A percentile compares a stretch with the other conserved stretches of the same genome.
phyloP scores from a whole-genome alignment of 2,797 vertebrate genomes.

The Pseudochirops corinnae region DNA sequence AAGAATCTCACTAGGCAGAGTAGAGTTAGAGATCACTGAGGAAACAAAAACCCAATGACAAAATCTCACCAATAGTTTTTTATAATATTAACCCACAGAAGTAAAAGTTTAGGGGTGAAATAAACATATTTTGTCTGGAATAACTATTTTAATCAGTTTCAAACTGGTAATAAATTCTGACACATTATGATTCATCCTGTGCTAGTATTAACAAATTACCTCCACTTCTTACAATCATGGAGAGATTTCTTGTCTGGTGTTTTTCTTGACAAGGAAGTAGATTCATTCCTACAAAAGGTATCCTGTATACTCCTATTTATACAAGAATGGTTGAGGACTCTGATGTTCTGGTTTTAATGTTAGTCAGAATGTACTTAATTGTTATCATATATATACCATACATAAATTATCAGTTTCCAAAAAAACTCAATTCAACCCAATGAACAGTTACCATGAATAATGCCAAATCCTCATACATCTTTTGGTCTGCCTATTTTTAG shows the following conservation, averaged over 20 bases:
- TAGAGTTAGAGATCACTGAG: not conserved
- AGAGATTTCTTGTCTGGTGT: not conserved
- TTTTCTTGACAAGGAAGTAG: conserved; percentile 6
- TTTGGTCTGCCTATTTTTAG: not conserved
- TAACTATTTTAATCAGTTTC: not conserved
- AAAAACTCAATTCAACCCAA: not conserved
- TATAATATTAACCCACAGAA: not conserved
- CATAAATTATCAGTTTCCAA: not conserved
- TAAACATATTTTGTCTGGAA: not conserved
- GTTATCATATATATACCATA: not conserved
- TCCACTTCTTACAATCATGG: not conserved
- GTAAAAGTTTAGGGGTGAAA: not conserved
- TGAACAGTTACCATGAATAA: not conserved
- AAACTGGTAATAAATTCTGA: conserved; percentile 16
- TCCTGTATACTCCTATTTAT: not conserved
- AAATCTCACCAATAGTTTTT: not conserved
- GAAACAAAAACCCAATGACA: not conserved
- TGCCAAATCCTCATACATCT: not conserved
- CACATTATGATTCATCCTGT: not conserved
- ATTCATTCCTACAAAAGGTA: not conserved
- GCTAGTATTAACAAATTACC: not conserved
- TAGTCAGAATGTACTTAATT: not conserved
- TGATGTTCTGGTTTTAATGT: not conserved
- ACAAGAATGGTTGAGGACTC: not conserved
- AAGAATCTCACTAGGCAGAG: not conserved